Conservation (phyloP, 1,140 invertebrate species). For the Caenorhabditis inopinata region DNA sequence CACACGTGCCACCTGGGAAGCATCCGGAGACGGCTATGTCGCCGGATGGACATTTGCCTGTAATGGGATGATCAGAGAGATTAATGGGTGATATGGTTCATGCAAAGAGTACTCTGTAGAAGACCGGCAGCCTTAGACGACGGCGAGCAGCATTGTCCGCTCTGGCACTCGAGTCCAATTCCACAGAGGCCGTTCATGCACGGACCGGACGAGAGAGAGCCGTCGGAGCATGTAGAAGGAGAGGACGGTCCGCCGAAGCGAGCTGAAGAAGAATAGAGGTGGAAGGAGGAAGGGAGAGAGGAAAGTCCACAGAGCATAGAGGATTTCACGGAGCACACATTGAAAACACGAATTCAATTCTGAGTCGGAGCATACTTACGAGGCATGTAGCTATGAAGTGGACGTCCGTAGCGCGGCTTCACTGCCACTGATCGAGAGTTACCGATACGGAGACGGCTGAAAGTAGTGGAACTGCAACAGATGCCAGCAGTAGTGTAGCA, state of each 20-base stretch:
- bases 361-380: slow-evolving; percentile 18
- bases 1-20: slow-evolving; percentile 45
- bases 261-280: slow-evolving; percentile 2
- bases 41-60: slow-evolving; percentile 49
- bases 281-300: not conserved
- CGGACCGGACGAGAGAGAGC: slow-evolving; percentile 39
- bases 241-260: slow-evolving; percentile 20
- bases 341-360: not conserved
- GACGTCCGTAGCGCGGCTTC: slow-evolving; percentile 11
- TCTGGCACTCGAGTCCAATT: slow-evolving; percentile 43
- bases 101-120: slow-evolving; percentile 7
- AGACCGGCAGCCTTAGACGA: slow-evolving; percentile 19
- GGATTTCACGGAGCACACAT: not conserved
- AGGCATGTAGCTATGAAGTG: slow-evolving; percentile 38
- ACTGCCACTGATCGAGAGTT: not conserved
- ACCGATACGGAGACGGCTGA: slow-evolving; percentile 14
- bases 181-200: slow-evolving; percentile 53
- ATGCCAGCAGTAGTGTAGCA: slow-evolving; percentile 33
- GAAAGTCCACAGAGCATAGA: not conserved
- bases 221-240: slow-evolving; percentile 40
- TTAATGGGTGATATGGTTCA: not conserved
- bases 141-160: slow-evolving; percentile 42
- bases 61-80: slow-evolving; percentile 21
- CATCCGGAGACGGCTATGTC: slow-evolving; percentile 48
- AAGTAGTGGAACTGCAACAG: slow-evolving; percentile 32